A percentile compares a stretch with the other conserved stretches of the same genome.
Conservation (phyloP, 1,140 invertebrate genomes). For the Hypsibius dujardini region DNA sequence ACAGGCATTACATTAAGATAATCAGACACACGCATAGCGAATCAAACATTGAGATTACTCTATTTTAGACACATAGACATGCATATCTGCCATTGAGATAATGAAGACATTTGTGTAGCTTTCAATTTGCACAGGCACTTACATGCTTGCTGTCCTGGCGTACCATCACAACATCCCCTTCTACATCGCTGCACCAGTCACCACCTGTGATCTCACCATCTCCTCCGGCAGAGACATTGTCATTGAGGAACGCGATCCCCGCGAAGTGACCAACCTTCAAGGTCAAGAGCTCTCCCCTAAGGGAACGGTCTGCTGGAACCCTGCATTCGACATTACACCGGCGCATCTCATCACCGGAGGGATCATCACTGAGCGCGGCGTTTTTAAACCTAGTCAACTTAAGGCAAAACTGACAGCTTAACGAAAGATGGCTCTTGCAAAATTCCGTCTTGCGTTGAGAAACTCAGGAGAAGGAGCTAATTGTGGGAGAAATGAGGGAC, state of each 20-base stretch:
- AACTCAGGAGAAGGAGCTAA: too few species aligned
- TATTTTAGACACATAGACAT: too few species aligned
- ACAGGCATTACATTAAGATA: too few species aligned
- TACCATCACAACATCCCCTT: conserved; percentile 81
- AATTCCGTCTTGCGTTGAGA: too few species aligned
- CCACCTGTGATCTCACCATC: conserved; percentile 69
- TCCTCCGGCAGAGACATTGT: conserved; percentile 62
- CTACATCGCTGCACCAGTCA: conserved; percentile 79
- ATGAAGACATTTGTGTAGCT: background rate
- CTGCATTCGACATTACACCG: conserved; percentile 96
- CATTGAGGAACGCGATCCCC: conserved; percentile 75
- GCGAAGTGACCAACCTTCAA: conserved; percentile 73
- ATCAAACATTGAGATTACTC: too few species aligned
- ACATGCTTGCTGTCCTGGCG: conserved; percentile 66
- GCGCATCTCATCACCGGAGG: conserved; percentile 70
- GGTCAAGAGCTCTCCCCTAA: conserved; percentile 62
- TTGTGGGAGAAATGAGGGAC: too few species aligned
- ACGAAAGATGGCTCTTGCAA: too few species aligned
- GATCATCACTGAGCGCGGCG: conserved; percentile 83
- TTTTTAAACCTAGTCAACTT: conserved; percentile 46
- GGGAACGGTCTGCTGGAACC: conserved; percentile 81
- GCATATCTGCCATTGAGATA: background rate
- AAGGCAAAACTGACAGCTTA: too few species aligned
- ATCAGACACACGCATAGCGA: too few species aligned
- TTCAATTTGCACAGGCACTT: conserved; percentile 16